Conservation (phyloP, 1,140 invertebrate species). For the Pseudomyrmex gracilis region DNA sequence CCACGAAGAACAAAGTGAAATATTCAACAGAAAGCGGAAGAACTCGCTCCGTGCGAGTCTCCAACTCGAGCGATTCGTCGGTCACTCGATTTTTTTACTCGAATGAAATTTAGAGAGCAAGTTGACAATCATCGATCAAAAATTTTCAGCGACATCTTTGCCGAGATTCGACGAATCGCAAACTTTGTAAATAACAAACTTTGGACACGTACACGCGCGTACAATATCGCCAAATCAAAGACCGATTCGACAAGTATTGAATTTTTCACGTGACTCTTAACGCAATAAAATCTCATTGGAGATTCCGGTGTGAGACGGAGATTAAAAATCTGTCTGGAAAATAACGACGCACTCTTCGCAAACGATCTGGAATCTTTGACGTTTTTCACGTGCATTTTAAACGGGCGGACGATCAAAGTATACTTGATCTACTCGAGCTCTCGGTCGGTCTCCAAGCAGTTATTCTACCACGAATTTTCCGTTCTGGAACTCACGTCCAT, state of each 20-base stretch:
- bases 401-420: constrained; percentile 28
- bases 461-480: background rate
- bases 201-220: no score
- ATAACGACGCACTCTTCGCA: background rate
- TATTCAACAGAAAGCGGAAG: no score
- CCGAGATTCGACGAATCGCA: no score
- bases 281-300: background rate
- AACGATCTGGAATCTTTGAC: constrained; percentile 23
- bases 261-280: background rate
- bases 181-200: no score
- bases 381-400: constrained; percentile 26
- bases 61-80: no score
- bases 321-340: constrained; percentile 41
- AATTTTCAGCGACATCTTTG: no score
- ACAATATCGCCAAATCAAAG: constrained; percentile 6
- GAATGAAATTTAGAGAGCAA: no score
- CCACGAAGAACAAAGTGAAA: no score
- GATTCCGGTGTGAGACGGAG: constrained; percentile 2
- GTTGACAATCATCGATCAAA: no score
- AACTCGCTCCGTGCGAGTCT: no score
- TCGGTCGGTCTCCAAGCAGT: background rate
- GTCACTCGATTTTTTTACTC: no score
- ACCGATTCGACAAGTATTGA: constrained; percentile 22
- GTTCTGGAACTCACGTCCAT: background rate
- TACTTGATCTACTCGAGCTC: constrained; percentile 4